Conservation (phyloP, 2,113 vertebrate species). For the Grantiella picta region DNA sequence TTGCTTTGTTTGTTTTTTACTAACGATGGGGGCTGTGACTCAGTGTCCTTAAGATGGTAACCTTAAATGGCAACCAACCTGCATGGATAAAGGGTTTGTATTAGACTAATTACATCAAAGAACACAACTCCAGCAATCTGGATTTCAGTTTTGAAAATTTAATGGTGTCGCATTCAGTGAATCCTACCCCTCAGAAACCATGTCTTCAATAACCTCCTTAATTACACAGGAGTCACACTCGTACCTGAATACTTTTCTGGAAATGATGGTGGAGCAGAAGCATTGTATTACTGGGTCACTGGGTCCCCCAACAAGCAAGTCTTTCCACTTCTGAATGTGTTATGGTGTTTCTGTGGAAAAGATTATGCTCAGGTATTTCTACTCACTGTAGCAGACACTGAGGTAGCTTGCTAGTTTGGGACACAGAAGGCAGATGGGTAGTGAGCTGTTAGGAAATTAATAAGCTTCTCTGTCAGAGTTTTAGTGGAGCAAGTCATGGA, state of each 20-base stretch:
- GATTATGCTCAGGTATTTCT: not conserved
- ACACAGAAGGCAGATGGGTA: not conserved
- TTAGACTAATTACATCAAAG: not conserved
- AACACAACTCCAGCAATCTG: not conserved
- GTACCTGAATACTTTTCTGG: not conserved
- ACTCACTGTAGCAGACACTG: not conserved
- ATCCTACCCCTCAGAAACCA: not conserved
- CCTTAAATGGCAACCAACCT: not conserved
- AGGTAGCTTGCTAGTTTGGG: not conserved
- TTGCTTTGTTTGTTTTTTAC: not conserved
- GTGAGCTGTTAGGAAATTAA: not conserved
- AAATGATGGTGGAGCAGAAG: not conserved
- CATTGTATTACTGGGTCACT: not conserved
- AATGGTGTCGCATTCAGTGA: not conserved
- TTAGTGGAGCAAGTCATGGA: not conserved
- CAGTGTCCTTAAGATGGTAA: not conserved
- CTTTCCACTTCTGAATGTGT: not conserved
- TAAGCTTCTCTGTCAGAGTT: not conserved
- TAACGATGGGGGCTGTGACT: not conserved
- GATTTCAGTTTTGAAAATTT: not conserved
- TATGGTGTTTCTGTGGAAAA: not conserved
- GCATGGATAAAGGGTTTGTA: not conserved
- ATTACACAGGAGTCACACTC: not conserved
- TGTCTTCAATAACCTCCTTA: not conserved
- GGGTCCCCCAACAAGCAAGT: not conserved